Evolutionary conservation across 2,888 invertebrate genomes (phyloP).

Genomic region (Oligia strigilis): DNA sequence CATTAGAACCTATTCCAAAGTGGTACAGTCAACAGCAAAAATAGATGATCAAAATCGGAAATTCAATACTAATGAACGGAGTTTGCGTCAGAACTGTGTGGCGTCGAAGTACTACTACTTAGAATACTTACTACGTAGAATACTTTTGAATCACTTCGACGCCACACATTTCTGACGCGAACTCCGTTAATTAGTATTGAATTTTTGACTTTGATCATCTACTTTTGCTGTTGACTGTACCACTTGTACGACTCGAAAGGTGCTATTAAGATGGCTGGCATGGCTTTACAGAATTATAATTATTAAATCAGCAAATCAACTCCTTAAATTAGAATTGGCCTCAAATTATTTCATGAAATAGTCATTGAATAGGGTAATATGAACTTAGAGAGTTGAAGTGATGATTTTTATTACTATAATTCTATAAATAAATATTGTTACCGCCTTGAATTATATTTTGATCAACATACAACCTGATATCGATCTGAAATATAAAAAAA

Average conservation of each 20-base stretch:
- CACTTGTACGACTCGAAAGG: neutral
- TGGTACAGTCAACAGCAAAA: neutral
- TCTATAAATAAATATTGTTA: neutral
- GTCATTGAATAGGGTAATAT: neutral
- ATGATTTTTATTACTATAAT: neutral
- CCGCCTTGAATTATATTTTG: neutral
- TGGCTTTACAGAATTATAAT: neutral
- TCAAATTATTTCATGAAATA: too few species aligned
- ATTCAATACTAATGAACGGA: too few species aligned
- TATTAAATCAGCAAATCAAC: too few species aligned
- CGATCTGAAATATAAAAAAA: neutral
- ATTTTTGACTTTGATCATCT: too few species aligned
- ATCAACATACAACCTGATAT: neutral
- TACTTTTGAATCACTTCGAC: too few species aligned
- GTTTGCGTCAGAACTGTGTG: too few species aligned
- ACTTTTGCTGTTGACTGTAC: neutral
- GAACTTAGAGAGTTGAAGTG: neutral
- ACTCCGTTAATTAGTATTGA: too few species aligned
- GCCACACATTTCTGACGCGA: too few species aligned
- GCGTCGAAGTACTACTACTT: too few species aligned
- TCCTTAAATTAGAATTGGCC: too few species aligned
- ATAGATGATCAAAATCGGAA: too few species aligned
- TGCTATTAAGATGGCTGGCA: neutral
- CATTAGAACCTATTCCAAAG: neutral
- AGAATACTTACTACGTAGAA: too few species aligned